Base-by-base conservation (phyloP, 2,113 vertebrate genomes). In the Takifugu bimaculatus region DNA sequence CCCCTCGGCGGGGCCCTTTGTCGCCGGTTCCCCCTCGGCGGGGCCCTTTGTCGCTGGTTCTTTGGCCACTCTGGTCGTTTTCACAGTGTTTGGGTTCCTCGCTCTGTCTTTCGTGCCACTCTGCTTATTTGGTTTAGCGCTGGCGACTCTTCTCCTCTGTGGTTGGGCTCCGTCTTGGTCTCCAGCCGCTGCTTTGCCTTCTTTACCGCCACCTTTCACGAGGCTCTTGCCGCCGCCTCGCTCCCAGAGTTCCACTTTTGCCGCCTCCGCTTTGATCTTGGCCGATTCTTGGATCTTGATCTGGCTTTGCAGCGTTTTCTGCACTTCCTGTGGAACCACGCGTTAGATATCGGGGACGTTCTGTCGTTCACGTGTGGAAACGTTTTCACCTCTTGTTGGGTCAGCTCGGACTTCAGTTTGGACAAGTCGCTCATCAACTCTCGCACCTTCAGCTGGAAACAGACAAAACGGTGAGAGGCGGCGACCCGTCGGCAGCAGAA, bases 401-500 rank as follows among this genome's bases (percentile, higher is more conserved):
- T n/a, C 5, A 85, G 68, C 44, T 75, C 53, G 48, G 55, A 73
- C 49, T 65, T 77, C 13, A 91, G 56, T 1, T 60, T 50, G 0
- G 65, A 39, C 1, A 89, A 54, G 25, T 77, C 47, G 5, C 14
- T 58, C 68, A 76, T 87, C 13, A 87, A n/a, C 1, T 2, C 2
- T 1, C 66, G 65, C 0, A 87, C 26, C 12, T 79, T 66, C 10
- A 57, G 9, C 87, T 88, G 64, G 45, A 62, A 66, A n/a, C 2
- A 26, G 26, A 50, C 7, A 2, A 15, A 26, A 44, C 39, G 5
- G 11, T 13, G 20, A 12, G 25, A 5, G 28, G 3, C 0, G 27
- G 12, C 7, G 2, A 20, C 20, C 20, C 20, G 20, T 20, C 20
- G 20, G 20, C 20, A 20, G 20, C 20, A 20, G 20, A 20, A 20